Evolutionary conservation across 2,113 vertebrate species (phyloP).

Genomic region (Pollimyrus isidori): DNA sequence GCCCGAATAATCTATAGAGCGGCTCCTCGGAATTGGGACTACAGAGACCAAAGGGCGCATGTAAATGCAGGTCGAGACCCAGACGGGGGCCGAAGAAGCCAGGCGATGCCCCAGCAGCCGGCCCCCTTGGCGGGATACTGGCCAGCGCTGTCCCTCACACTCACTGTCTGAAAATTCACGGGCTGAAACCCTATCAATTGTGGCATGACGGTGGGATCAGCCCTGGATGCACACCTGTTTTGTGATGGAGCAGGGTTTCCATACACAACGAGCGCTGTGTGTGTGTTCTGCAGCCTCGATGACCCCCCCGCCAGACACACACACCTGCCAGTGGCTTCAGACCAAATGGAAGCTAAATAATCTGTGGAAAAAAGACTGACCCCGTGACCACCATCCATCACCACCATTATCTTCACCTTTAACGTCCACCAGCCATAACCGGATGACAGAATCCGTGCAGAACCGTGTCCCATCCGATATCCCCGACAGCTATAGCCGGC

Average conservation of each 20-base stretch:
- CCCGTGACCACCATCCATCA: background rate
- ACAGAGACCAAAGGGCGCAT: background rate
- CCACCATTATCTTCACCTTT: background rate
- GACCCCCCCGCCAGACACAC: background rate
- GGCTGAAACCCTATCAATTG: background rate
- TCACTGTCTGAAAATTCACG: background rate
- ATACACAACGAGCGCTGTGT: no score
- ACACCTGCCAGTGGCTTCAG: background rate
- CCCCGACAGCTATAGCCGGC: background rate
- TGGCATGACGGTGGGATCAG: background rate
- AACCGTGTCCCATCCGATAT: background rate
- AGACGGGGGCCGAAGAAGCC: background rate
- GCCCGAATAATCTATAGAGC: background rate
- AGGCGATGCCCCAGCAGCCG: background rate
- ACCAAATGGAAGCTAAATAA: slow-evolving; percentile 4
- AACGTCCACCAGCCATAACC: background rate
- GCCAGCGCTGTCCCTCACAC: background rate
- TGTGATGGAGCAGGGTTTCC: background rate
- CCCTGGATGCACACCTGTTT: background rate
- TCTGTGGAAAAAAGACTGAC: background rate
- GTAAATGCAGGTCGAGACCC: background rate
- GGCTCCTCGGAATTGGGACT: background rate
- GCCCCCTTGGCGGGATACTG: background rate
- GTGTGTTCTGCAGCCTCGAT: background rate
- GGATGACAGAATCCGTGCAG: background rate